A percentile compares a stretch with the other conserved stretches of the same genome.
Conservation (phyloP, 1,140 invertebrate species). For the Calliphora vicina region DNA sequence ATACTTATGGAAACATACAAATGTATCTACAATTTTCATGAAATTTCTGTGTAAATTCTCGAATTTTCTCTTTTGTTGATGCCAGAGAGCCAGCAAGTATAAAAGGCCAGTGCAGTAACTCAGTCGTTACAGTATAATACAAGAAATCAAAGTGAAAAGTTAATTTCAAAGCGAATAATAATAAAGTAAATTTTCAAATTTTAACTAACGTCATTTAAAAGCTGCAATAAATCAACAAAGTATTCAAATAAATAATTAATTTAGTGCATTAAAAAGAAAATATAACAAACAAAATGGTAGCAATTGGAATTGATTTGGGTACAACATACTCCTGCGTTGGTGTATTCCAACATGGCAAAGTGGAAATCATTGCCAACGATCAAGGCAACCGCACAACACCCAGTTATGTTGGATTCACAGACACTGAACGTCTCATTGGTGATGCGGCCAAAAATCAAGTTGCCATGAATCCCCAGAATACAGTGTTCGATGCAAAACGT, state of each 20-base stretch:
- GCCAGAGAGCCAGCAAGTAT: neutral
- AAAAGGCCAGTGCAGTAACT: neutral
- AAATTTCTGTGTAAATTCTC: neutral
- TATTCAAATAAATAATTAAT: neutral
- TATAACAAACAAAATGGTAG: conserved; percentile 67
- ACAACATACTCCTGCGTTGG: conserved; percentile 84
- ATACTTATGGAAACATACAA: no score
- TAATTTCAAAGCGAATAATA: neutral
- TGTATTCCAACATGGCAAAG: conserved; percentile 83
- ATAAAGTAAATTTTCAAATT: neutral
- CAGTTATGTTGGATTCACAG: conserved; percentile 90
- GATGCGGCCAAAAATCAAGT: conserved; percentile 79
- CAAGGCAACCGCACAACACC: conserved; percentile 91
- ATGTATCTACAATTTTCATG: conserved; percentile 7
- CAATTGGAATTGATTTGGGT: conserved; percentile 80
- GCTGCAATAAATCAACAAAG: neutral
- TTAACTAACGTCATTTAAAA: neutral
- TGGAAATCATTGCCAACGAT: conserved; percentile 92
- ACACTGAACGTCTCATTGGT: conserved; percentile 87
- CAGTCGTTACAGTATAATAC: neutral
- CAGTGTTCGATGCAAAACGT: conserved; percentile 77
- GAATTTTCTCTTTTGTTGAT: neutral
- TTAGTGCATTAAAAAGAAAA: conserved; percentile 65
- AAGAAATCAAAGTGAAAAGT: conserved; percentile 17
- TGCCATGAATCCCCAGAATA: conserved; percentile 85